A percentile compares a stretch with the other conserved stretches of the same genome.
Evolutionary conservation across 1,140 invertebrate species (phyloP).

Genomic region (Drosophila chauvacae): DNA sequence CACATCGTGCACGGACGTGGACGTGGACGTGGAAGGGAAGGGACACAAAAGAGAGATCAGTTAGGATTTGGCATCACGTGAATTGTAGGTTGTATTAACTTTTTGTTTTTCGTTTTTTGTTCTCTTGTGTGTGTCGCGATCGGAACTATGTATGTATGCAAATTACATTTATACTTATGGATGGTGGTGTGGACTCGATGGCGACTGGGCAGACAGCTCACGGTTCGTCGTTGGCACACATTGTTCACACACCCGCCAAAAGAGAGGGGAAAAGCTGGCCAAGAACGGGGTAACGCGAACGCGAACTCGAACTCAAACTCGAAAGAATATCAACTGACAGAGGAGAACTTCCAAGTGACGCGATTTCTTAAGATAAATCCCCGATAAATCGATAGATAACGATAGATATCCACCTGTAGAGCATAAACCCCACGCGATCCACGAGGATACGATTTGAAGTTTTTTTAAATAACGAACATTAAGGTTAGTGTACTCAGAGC

Average conservation of each 20-base stretch:
- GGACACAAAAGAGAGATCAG: constrained; percentile 19
- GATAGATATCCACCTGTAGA: not conserved
- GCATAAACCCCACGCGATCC: not conserved
- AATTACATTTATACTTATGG: constrained; percentile 48
- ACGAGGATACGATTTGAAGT: not conserved
- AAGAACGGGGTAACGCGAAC: constrained; percentile 6
- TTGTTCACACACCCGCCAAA: constrained; percentile 40
- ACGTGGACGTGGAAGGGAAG: not conserved
- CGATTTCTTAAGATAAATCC: not conserved
- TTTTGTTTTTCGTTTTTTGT: not conserved
- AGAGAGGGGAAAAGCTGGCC: constrained; percentile 9
- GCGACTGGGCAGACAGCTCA: constrained; percentile 23
- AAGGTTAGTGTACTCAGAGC: not conserved
- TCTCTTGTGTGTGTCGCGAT: not conserved
- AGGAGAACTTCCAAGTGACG: not conserved
- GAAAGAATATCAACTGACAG: not conserved
- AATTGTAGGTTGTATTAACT: not conserved
- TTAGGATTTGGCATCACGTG: constrained; percentile 10
- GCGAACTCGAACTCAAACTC: not conserved
- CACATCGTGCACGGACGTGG: not conserved
- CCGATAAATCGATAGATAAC: no score
- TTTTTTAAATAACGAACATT: not conserved
- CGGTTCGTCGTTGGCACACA: constrained; percentile 32
- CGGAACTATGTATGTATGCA: constrained; percentile 4
- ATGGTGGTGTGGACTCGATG: constrained; percentile 22